These are phyloP conservation scores for Agrenia bidenticulata DNA, from an alignment of 2,888 invertebrate species.

Conservation along the genomic window DNA sequence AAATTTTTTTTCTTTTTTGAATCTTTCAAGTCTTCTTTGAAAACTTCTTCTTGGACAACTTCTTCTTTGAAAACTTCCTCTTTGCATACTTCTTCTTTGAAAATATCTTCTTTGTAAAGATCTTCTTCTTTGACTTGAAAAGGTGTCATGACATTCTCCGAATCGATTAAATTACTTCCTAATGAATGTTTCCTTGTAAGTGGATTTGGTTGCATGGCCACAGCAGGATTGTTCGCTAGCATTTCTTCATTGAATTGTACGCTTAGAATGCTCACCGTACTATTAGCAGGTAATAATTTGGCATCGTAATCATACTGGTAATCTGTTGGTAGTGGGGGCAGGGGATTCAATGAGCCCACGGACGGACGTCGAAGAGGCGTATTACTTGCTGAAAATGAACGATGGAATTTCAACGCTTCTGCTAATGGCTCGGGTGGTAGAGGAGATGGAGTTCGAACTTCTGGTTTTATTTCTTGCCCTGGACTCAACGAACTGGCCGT, in stretches of 20 bases:
- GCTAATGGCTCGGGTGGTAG: conserved; percentile 32
- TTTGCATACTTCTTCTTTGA: too few relatives aligned
- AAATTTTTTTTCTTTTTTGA: too few relatives aligned
- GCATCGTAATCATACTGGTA: conserved; percentile 14
- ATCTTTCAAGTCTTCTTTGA: too few relatives aligned
- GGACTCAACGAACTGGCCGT: conserved; percentile 19
- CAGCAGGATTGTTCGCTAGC: conserved; percentile 60
- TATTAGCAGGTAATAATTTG: conserved; percentile 62
- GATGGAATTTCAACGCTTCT: conserved; percentile 44
- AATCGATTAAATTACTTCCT: conserved; percentile 34
- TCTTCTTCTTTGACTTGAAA: too few relatives aligned
- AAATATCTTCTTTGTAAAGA: too few relatives aligned
- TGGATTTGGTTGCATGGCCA: background rate
- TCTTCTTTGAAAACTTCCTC: too few relatives aligned
- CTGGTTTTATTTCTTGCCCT: background rate
- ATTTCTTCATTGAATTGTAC: conserved; percentile 78
- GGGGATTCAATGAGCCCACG: conserved; percentile 27
- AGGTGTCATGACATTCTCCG: background rate
- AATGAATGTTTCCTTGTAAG: conserved; percentile 45
- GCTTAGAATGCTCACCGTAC: conserved; percentile 69
- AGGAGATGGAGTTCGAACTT: conserved; percentile 21
- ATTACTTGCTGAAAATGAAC: conserved; percentile 41
- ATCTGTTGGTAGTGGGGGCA: conserved; percentile 26
- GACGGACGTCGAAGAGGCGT: conserved; percentile 37
- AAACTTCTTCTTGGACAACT: too few relatives aligned